Conservation (phyloP, 2,113 vertebrate genomes). For the Siniperca chuatsi region DNA sequence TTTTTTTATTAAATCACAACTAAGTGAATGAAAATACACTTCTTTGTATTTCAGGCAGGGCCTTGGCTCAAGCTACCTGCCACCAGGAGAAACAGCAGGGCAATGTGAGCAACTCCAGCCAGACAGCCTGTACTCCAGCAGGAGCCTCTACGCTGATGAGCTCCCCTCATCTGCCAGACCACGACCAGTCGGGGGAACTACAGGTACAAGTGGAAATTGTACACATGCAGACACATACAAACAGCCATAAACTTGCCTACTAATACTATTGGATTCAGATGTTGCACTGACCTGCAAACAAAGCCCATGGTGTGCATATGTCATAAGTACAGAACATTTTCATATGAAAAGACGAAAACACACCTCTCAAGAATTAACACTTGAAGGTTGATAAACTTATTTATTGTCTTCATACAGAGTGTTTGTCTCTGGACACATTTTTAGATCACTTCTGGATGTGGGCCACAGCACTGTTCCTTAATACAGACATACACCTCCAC, state of each 20-base stretch:
- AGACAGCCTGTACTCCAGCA: slow-evolving; percentile 89
- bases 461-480: not conserved
- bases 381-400: not conserved
- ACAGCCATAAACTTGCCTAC: not conserved
- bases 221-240: not conserved
- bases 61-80: slow-evolving; percentile 87
- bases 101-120: slow-evolving; percentile 84
- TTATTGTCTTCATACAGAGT: not conserved
- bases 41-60: slow-evolving; percentile 83
- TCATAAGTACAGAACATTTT: too few relatives aligned
- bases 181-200: slow-evolving; percentile 92
- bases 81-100: slow-evolving; percentile 84
- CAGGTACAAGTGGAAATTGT: slow-evolving; percentile 85
- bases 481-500: slow-evolving; percentile 7
- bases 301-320: not conserved
- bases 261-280: not conserved
- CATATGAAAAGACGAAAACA: not conserved
- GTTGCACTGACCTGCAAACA: fast-evolving
- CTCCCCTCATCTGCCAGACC: slow-evolving; percentile 90
- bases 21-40: not conserved
- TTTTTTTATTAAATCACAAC: not conserved
- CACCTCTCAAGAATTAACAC: not conserved
- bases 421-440: not conserved
- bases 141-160: slow-evolving; percentile 90
- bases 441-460: not conserved